A percentile compares a stretch with the other conserved stretches of the same genome.
Evolutionary conservation across 2,888 invertebrate genomes (phyloP).

Genomic region (Clepsis dumicolana): DNA sequence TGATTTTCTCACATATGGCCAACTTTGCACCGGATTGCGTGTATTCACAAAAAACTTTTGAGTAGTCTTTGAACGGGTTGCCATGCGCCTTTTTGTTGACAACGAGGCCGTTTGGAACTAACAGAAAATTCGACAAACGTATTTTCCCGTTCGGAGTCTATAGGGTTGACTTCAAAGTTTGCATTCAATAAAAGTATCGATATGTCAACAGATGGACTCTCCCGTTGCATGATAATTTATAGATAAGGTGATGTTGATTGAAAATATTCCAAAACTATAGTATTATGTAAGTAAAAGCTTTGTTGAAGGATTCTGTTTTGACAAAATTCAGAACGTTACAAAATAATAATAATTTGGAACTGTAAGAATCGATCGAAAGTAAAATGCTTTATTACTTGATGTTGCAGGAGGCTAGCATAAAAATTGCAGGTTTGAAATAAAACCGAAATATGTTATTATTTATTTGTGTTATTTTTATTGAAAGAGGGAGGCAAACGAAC

Average conservation of each 20-base stretch:
- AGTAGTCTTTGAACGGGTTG: slow-evolving; percentile 53
- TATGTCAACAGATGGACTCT: background rate
- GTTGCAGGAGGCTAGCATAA: background rate
- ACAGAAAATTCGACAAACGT: slow-evolving; percentile 37
- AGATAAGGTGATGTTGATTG: too few species aligned
- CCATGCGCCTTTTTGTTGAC: slow-evolving; percentile 48
- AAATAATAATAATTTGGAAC: too few species aligned
- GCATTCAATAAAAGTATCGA: background rate
- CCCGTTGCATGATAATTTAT: too few species aligned
- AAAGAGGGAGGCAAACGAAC: too few species aligned
- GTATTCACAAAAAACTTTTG: slow-evolving; percentile 56
- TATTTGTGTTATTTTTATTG: too few species aligned
- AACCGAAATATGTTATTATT: too few species aligned
- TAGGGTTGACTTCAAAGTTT: slow-evolving; percentile 20
- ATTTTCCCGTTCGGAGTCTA: slow-evolving; percentile 16
- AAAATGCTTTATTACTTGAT: background rate
- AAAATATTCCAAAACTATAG: too few species aligned
- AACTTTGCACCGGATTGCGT: slow-evolving; percentile 59
- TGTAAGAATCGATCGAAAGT: background rate
- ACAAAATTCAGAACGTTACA: too few species aligned
- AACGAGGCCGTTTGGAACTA: slow-evolving; percentile 47
- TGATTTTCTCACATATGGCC: slow-evolving; percentile 62
- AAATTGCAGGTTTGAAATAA: background rate
- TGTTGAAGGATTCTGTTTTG: too few species aligned
- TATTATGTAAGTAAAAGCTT: too few species aligned